phyloP scores from a whole-genome alignment of 30 jellyfish, hydroid and myxozoan genomes.

The Chrysaora quinquecirrha region DNA sequence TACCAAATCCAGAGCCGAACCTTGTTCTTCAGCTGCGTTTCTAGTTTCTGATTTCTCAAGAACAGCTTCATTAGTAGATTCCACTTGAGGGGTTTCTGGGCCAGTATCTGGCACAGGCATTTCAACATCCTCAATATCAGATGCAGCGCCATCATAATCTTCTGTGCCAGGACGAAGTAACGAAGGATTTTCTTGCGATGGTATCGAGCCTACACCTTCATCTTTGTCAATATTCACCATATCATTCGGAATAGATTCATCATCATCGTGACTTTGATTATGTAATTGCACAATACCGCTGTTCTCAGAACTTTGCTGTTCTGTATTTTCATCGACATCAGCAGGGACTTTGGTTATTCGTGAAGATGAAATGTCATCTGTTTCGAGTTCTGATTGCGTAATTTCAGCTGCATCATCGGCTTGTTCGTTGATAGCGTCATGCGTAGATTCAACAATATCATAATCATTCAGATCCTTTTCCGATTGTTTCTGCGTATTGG shows the following conservation, averaged over 20 bases:
- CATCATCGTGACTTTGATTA: not conserved
- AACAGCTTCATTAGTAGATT: not conserved
- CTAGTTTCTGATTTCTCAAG: not conserved
- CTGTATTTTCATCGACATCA: not conserved
- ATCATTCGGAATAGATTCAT: not conserved
- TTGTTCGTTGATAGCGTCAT: not conserved
- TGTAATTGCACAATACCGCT: too few species aligned
- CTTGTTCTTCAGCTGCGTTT: not conserved
- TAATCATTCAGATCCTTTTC: conserved; percentile 53
- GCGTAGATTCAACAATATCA: conserved; percentile 56
- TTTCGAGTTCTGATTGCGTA: too few species aligned
- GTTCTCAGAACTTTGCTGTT: not conserved
- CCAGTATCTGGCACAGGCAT: conserved; percentile 4
- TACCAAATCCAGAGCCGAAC: not conserved
- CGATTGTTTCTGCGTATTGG: not conserved
- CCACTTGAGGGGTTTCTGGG: not conserved
- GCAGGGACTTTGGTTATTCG: too few species aligned
- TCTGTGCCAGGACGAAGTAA: conserved; percentile 33
- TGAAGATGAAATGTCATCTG: too few species aligned
- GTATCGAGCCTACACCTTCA: not conserved
- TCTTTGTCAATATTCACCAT: conserved; percentile 1
- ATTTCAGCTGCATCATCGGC: not conserved
- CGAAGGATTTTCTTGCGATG: not conserved
- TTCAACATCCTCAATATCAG: conserved; percentile 55
- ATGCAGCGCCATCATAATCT: too few species aligned